Base-by-base conservation (phyloP, 2,888 invertebrate species). In the Nomada flava region DNA sequence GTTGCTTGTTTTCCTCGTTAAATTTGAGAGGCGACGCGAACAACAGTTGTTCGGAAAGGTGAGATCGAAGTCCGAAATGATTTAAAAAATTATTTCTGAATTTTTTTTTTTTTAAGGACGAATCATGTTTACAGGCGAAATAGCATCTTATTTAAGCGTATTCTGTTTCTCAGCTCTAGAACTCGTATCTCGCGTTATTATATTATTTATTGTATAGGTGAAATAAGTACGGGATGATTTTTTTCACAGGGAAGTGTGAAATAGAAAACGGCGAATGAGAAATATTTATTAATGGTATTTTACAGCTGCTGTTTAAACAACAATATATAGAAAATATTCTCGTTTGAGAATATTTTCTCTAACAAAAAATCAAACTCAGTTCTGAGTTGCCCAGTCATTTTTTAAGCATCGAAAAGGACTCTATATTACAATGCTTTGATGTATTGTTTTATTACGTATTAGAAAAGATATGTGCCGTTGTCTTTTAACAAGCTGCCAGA, bases 211-310 rank as follows among this genome's bases (percentile, higher is more conserved):
- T 62, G 42, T 53, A 72, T 29, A 55, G 60, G 55, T 26, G 50
- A 50, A 18, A 67, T 69, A 69, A 73, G 50, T 57, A 52, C n/a
- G 36, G 26, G 2, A 15, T 23, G 15, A 64, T 26, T 13, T 71
- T 53, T 76, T 23, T 23, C 18, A 26, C 52, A 42, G 4, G n/a
- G 26, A 67, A 23, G 44, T 20, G 10, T 29, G 20, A 65, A 18
- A 44, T 44, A 47, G 13, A 18, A 20, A 53, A 53, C 11, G 47
- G 53, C 29, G n/a, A 20, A 26, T 13, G 44, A 67, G 42, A 55
- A 63, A 71, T 79, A 80, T 79, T 80, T 79, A 79, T 79, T 79
- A 36, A 63, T 50, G 13, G 23, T 18, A 29, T 55, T 67, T 57
- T 23, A 50, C 26, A 20, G 23, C 59, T 53, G 36, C 44, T 53